Evolutionary conservation across 2,113 vertebrate genomes (phyloP).

Genomic region (Mesocricetus auratus): DNA sequence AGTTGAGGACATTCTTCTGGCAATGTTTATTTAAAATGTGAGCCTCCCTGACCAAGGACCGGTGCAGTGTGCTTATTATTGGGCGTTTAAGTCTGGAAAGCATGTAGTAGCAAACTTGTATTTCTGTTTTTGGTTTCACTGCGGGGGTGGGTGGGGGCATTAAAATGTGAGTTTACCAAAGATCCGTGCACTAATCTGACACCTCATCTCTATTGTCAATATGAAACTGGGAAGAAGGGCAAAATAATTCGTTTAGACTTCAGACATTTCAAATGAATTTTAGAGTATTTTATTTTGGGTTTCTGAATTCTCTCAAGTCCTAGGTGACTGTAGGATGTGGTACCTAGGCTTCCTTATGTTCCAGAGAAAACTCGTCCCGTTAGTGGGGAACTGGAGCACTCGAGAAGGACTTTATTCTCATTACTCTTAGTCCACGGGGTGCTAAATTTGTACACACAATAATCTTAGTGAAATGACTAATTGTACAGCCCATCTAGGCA

Average conservation of each 20-base stretch:
- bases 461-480: constrained; percentile 30
- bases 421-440: background rate
- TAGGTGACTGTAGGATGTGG: background rate
- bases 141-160: background rate
- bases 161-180: background rate
- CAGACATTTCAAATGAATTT: background rate
- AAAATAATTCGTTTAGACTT: background rate
- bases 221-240: background rate
- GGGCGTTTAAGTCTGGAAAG: constrained; percentile 50
- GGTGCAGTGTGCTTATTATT: constrained; percentile 30
- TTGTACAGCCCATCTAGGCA: background rate
- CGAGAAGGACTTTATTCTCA: constrained; percentile 15
- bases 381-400: background rate
- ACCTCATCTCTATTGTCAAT: background rate
- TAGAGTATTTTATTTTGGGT: background rate
- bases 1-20: constrained; percentile 40
- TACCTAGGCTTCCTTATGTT: constrained; percentile 14
- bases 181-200: background rate
- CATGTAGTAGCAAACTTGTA: constrained; percentile 71
- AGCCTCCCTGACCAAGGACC: background rate
- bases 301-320: background rate
- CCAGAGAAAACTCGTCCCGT: background rate
- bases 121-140: constrained; percentile 36
- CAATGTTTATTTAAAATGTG: constrained; percentile 57
- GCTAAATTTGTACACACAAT: constrained; percentile 23